phyloP scores from a whole-genome alignment of 2,113 vertebrate species.

The Oxyura jamaicensis region DNA sequence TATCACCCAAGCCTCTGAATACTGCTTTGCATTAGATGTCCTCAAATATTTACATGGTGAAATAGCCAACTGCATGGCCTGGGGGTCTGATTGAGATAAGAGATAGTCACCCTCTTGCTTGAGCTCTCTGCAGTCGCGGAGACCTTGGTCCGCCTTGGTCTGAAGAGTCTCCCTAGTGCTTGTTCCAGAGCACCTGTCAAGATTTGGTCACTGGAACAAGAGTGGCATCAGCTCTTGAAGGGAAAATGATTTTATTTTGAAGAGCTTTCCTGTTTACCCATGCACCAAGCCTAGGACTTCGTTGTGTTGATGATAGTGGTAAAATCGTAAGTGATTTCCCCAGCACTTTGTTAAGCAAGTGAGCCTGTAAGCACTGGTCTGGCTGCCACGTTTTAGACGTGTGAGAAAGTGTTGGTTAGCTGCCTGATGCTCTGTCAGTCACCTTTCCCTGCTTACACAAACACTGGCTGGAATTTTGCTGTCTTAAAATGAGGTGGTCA shows the following conservation, averaged over 20 bases:
- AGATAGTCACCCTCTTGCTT: background rate
- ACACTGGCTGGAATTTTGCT: background rate
- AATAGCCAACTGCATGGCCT: background rate
- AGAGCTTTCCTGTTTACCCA: background rate
- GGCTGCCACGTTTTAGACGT: background rate
- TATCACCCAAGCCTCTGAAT: slow-evolving; percentile 9
- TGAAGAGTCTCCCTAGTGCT: background rate
- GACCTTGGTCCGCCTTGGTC: background rate
- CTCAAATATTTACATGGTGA: background rate
- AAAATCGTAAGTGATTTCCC: background rate
- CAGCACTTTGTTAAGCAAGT: background rate
- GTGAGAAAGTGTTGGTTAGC: background rate
- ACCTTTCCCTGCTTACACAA: background rate
- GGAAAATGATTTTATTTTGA: background rate
- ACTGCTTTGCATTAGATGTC: background rate
- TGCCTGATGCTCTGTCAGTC: background rate
- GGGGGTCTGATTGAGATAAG: background rate
- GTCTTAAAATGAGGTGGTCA: background rate
- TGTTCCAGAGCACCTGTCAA: background rate
- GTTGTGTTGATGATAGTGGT: background rate
- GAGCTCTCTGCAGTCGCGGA: background rate
- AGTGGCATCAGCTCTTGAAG: background rate
- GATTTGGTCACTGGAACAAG: background rate
- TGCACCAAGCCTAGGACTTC: accelerated
- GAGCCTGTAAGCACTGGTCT: background rate